Percentiles rank a stretch among this genome's conserved stretches.
Conservation (phyloP, 1,140 invertebrate genomes). For the Bombus ignitus region DNA sequence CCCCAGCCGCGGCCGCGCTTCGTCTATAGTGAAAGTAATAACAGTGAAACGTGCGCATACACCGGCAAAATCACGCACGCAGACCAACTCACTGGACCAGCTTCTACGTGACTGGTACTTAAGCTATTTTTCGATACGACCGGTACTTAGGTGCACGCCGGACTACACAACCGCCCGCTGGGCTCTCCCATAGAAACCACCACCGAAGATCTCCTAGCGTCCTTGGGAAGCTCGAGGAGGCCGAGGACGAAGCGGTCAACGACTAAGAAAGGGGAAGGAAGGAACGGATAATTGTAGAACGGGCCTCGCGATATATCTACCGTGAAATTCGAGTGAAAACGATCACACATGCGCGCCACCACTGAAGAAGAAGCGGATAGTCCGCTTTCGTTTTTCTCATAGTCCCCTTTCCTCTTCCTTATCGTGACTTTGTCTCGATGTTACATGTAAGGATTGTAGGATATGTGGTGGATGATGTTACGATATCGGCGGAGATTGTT, state of each 20-base stretch:
- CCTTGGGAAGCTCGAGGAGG: slow-evolving; percentile 67
- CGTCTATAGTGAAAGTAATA: slow-evolving; percentile 77
- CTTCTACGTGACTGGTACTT: slow-evolving; percentile 76
- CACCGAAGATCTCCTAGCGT: slow-evolving; percentile 57
- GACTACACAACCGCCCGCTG: slow-evolving; percentile 65
- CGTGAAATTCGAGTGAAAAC: slow-evolving; percentile 45
- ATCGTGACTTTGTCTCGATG: neutral
- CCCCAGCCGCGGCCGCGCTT: slow-evolving; percentile 47
- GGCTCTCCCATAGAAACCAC: slow-evolving; percentile 61
- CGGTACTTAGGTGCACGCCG: slow-evolving; percentile 66
- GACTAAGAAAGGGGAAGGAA: slow-evolving; percentile 26
- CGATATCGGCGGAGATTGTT: neutral
- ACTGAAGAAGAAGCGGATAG: neutral
- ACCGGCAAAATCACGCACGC: slow-evolving; percentile 44
- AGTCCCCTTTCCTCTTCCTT: neutral
- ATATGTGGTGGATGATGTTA: neutral
- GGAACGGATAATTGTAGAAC: slow-evolving; percentile 57
- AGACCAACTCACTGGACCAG: slow-evolving; percentile 12
- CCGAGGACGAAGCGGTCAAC: slow-evolving; percentile 46
- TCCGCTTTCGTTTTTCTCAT: slow-evolving; percentile 7
- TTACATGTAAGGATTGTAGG: neutral
- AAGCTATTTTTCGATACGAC: slow-evolving; percentile 76
- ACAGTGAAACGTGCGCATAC: slow-evolving; percentile 73
- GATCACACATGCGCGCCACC: neutral
- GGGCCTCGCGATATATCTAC: slow-evolving; percentile 38